Conservation (phyloP, 2,113 vertebrate species). For the Brevimyrus niger region DNA sequence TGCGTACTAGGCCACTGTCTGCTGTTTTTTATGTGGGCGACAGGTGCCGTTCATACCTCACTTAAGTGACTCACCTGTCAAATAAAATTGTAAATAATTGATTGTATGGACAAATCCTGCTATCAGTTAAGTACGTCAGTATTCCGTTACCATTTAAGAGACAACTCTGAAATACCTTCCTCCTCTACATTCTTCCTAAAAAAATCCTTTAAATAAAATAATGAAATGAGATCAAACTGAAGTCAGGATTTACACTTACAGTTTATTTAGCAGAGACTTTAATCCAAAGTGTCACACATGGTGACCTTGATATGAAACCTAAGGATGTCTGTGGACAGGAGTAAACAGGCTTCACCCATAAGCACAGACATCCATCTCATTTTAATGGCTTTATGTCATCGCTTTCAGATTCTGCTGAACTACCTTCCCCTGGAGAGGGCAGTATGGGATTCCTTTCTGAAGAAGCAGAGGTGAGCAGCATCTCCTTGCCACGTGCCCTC, state of each 20-base stretch:
- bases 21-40: neutral
- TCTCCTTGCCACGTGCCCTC: neutral
- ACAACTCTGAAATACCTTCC: neutral
- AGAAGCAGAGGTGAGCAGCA: constrained; percentile 80
- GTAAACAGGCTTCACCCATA: neutral
- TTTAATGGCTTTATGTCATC: neutral
- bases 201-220: neutral
- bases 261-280: neutral
- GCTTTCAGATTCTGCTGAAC: constrained; percentile 82
- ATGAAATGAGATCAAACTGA: neutral
- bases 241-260: neutral
- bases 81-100: neutral
- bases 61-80: neutral
- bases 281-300: neutral
- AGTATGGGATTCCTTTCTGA: constrained; percentile 79
- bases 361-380: neutral
- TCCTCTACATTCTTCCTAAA: neutral
- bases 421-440: constrained; percentile 84
- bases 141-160: neutral
- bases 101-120: neutral
- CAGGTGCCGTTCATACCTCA: neutral
- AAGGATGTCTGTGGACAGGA: neutral
- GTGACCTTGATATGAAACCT: neutral
- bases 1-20: neutral
- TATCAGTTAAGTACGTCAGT: neutral